Evolutionary conservation across 64 coral and sea anemone genomes (phyloP).

Genomic region (Acropora tenuis): DNA sequence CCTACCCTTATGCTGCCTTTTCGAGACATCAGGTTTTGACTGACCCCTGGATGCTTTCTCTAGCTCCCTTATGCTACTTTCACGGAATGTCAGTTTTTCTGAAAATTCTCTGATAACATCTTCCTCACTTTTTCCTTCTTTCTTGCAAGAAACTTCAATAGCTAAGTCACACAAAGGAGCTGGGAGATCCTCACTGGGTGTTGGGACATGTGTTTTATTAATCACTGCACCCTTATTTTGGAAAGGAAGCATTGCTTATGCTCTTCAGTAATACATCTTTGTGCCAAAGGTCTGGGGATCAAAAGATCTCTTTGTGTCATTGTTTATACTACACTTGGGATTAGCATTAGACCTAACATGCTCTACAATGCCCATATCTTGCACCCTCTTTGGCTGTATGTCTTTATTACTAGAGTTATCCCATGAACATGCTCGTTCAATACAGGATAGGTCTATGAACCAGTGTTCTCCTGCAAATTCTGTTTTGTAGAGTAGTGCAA

Average conservation of each 20-base stretch:
- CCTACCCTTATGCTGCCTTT: constrained; percentile 57
- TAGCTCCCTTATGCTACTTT: constrained; percentile 49
- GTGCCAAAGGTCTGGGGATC: constrained; percentile 11
- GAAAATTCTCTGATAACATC: constrained; percentile 24
- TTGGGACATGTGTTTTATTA: constrained; percentile 32
- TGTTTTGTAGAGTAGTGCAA: constrained; percentile 45
- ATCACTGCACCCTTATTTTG: constrained; percentile 8
- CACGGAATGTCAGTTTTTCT: constrained; percentile 60
- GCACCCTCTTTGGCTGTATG: not conserved
- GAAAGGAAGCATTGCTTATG: constrained; percentile 34
- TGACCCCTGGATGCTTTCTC: constrained; percentile 67
- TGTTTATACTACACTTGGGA: not conserved
- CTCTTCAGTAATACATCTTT: not conserved
- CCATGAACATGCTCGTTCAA: constrained; percentile 30
- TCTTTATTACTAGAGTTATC: constrained; percentile 44
- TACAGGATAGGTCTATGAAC: constrained; percentile 44
- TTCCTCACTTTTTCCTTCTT: constrained; percentile 41
- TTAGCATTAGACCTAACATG: not conserved
- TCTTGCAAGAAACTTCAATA: constrained; percentile 37
- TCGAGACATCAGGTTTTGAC: constrained; percentile 30
- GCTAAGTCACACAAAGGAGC: constrained; percentile 39
- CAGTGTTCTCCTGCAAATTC: constrained; percentile 31
- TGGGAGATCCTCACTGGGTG: constrained; percentile 39
- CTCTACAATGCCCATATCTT: not conserved
- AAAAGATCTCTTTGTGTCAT: not conserved